These are phyloP conservation scores for Rhabdophis nuchalis DNA, from an alignment of 2,797 vertebrate genomes.

Conservation along the genomic window DNA sequence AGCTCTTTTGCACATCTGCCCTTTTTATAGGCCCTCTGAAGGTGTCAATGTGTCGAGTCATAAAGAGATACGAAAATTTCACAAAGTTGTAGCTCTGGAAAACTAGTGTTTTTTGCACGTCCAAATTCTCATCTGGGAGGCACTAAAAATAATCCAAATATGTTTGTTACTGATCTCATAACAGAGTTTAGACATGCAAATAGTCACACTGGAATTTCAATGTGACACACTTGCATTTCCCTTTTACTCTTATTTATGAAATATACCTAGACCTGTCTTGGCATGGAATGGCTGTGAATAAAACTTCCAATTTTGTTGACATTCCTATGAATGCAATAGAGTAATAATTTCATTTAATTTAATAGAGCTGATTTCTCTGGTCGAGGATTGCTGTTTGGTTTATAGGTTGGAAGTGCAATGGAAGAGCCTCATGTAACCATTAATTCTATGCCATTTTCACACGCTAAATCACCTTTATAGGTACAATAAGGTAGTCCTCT, in stretches of 20 bases:
- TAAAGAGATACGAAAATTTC: neutral
- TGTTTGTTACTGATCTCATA: neutral
- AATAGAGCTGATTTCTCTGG: neutral
- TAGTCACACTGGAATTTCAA: neutral
- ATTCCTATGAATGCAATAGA: neutral
- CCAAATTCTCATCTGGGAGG: neutral
- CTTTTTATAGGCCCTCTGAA: neutral
- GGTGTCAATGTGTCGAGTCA: neutral
- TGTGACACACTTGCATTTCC: neutral
- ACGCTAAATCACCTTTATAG: neutral
- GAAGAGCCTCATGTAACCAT: neutral
- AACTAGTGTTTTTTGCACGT: neutral
- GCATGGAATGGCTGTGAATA: neutral
- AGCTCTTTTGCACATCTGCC: neutral
- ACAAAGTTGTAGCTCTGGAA: neutral
- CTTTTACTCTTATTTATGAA: neutral
- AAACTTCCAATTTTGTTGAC: neutral
- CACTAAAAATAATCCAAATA: neutral
- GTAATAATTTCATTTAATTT: neutral
- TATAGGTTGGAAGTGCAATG: neutral
- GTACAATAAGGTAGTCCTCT: neutral
- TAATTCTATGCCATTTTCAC: neutral
- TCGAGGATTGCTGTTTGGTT: neutral
- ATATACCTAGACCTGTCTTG: neutral
- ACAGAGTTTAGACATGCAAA: neutral